Evolutionary conservation across 1,140 invertebrate genomes (phyloP).

Genomic region (Cyrtorhinus lividipennis): DNA sequence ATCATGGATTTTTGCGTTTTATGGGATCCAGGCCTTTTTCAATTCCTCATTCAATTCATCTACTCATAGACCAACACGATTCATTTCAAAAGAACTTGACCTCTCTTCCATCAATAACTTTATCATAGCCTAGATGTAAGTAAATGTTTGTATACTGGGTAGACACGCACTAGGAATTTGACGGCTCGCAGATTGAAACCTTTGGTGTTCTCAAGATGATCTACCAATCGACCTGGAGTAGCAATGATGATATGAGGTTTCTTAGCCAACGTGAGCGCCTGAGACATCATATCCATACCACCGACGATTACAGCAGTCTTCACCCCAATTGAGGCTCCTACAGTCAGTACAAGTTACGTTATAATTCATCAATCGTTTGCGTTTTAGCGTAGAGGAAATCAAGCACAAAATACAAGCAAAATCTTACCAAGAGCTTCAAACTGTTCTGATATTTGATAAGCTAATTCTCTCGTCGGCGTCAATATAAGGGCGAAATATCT

Average conservation of each 20-base stretch:
- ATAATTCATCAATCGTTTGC: background rate
- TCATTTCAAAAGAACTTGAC: too few relatives aligned
- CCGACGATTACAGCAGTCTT: conserved; percentile 94
- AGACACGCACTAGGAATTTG: conserved; percentile 64
- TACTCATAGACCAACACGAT: too few relatives aligned
- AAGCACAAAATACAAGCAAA: background rate
- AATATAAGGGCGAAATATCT: conserved; percentile 86
- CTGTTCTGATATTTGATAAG: conserved; percentile 91
- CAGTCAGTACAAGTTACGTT: too few relatives aligned
- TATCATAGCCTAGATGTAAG: too few relatives aligned
- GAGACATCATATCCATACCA: conserved; percentile 94
- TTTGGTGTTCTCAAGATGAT: conserved; percentile 71
- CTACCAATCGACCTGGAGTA: conserved; percentile 76
- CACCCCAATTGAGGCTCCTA: conserved; percentile 69
- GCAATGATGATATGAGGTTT: conserved; percentile 93
- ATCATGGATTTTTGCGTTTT: too few relatives aligned
- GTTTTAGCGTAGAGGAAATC: too few relatives aligned
- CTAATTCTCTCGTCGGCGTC: conserved; percentile 93
- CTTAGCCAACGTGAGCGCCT: conserved; percentile 76
- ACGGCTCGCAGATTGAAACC: conserved; percentile 78
- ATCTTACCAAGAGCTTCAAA: conserved; percentile 76
- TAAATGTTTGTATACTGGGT: too few relatives aligned
- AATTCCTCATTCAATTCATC: too few relatives aligned
- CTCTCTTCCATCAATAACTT: too few relatives aligned
- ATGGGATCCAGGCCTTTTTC: too few relatives aligned